Evolutionary conservation across 2,113 vertebrate species (phyloP).

Genomic region (Mus pahari): DNA sequence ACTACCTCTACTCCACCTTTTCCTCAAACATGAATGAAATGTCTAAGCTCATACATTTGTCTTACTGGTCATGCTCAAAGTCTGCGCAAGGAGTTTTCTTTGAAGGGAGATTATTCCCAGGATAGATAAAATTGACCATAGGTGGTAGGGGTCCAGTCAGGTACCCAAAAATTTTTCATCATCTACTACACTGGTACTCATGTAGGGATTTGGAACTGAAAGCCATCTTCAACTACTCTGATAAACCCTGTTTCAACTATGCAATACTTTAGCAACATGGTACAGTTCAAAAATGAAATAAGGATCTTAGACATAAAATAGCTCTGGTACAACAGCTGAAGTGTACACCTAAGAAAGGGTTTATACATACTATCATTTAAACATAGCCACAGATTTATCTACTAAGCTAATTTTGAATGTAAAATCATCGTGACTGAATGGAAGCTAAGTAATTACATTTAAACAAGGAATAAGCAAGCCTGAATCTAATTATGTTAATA

Average conservation of each 20-base stretch:
- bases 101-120: background rate
- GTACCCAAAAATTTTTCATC: background rate
- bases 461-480: too few species aligned
- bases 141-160: background rate
- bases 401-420: too few species aligned
- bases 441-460: too few species aligned
- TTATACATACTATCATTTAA: too few species aligned
- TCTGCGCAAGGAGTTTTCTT: background rate
- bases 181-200: background rate
- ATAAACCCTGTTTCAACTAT: background rate
- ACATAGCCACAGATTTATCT: too few species aligned
- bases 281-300: too few species aligned
- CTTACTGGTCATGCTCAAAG: background rate
- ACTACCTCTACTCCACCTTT: background rate
- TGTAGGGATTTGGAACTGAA: background rate
- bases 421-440: too few species aligned
- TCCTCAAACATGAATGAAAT: background rate
- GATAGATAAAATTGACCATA: background rate
- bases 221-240: background rate
- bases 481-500: too few species aligned
- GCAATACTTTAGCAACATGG: too few species aligned
- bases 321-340: too few species aligned
- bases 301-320: too few species aligned
- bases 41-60: background rate
- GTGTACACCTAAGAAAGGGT: too few species aligned